phyloP scores from a whole-genome alignment of 2,888 invertebrate species.

The Pterostichus niger region DNA sequence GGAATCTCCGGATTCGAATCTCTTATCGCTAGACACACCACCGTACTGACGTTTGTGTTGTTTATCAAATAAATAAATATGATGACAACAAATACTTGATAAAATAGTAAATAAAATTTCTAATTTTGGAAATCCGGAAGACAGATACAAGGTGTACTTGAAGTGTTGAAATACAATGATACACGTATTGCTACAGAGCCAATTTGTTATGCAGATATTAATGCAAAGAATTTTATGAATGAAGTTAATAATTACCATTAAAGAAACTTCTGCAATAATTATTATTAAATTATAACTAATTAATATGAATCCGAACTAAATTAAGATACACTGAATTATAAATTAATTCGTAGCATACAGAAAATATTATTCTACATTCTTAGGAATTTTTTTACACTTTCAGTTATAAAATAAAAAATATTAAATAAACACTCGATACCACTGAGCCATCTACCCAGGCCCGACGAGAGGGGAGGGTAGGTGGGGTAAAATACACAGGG shows the following conservation, averaged over 20 bases:
- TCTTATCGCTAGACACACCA: too few relatives aligned
- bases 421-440: too few relatives aligned
- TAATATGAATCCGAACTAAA: neutral
- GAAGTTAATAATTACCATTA: neutral
- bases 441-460: too few relatives aligned
- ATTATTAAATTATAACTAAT: neutral
- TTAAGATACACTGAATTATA: neutral
- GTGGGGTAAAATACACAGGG: too few relatives aligned
- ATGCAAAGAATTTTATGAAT: neutral
- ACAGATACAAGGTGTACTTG: constrained; percentile 41
- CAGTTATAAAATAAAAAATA: too few relatives aligned
- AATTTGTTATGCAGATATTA: constrained; percentile 3
- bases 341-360: too few relatives aligned
- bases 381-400: too few relatives aligned
- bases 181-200: neutral
- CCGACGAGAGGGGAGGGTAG: too few relatives aligned
- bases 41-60: too few relatives aligned
- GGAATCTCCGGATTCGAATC: too few relatives aligned
- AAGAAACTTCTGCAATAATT: constrained; percentile 1
- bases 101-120: constrained; percentile 45
- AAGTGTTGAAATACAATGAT: constrained; percentile 32
- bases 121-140: constrained; percentile 56
- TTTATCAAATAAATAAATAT: too few relatives aligned
- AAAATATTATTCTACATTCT: too few relatives aligned
- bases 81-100: neutral